Conservation (phyloP, 2,797 vertebrate species). For the Pelodytes ibericus region DNA sequence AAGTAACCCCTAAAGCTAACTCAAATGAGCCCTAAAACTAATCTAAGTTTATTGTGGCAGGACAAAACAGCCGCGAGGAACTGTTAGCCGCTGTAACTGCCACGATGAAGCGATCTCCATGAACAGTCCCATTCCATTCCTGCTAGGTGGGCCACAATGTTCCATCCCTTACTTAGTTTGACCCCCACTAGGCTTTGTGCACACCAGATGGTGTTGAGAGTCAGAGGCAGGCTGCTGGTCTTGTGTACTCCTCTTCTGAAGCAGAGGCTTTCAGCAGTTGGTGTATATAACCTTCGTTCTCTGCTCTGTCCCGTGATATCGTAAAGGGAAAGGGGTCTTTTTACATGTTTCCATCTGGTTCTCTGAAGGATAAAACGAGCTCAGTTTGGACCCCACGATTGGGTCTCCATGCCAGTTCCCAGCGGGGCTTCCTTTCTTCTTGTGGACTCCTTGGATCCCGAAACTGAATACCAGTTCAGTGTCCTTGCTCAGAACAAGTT, state of each 20-base stretch:
- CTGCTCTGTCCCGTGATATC: not conserved
- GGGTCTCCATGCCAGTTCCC: conserved; percentile 95
- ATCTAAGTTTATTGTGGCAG: no score
- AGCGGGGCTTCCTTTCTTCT: conserved; percentile 88
- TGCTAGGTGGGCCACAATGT: no score
- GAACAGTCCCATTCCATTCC: no score
- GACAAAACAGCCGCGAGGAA: no score
- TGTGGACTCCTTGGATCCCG: conserved; percentile 91
- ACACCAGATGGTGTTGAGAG: not conserved
- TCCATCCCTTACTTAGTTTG: no score
- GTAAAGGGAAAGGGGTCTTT: conserved; percentile 13
- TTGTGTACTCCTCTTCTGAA: not conserved
- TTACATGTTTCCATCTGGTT: conserved; percentile 59
- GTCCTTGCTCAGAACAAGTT: conserved; percentile 98
- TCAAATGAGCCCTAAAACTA: no score
- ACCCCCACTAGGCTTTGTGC: no score
- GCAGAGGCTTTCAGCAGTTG: not conserved
- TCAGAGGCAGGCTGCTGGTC: not conserved
- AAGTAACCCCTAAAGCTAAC: no score
- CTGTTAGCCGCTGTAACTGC: no score
- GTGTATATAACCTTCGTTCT: not conserved
- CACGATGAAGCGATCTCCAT: no score
- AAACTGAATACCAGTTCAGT: conserved; percentile 98
- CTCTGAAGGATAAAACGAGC: conserved; percentile 89
- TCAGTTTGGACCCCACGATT: conserved; percentile 95